phyloP scores from a whole-genome alignment of 92 coral and sea anemone genomes.

The Actinernus sp. region DNA sequence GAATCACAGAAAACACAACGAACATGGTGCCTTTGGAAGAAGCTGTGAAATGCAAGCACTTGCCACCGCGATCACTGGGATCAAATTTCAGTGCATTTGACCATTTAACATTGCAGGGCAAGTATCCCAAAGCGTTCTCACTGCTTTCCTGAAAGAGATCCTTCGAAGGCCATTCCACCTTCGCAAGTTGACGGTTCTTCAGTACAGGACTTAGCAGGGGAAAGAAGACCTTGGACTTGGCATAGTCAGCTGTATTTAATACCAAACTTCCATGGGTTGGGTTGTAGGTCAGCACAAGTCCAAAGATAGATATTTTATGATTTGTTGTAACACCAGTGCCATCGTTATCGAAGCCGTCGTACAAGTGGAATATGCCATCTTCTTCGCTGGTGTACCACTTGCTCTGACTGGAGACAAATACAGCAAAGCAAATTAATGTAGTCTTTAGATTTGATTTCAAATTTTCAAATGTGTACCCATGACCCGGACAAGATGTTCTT shows the following conservation, averaged over 20 bases:
- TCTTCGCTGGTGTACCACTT: slow-evolving; percentile 44
- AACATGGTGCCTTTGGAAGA: slow-evolving; percentile 46
- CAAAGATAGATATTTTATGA: no score
- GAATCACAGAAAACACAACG: no score
- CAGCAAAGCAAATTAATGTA: background rate
- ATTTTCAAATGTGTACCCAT: no score
- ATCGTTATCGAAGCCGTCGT: slow-evolving; percentile 39
- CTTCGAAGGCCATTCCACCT: slow-evolving; percentile 1
- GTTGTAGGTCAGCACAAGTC: no score
- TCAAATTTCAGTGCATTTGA: slow-evolving; percentile 61
- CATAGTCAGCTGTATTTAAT: no score
- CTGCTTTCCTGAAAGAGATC: background rate
- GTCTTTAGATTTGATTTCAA: no score
- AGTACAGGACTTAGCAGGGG: slow-evolving; percentile 6
- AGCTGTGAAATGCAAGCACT: slow-evolving; percentile 59
- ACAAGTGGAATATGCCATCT: slow-evolving; percentile 47
- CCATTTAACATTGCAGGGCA: slow-evolving; percentile 52
- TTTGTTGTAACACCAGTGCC: slow-evolving; percentile 1
- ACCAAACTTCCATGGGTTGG: no score
- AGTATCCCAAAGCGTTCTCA: no score
- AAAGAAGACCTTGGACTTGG: slow-evolving; percentile 11
- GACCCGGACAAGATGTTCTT: no score
- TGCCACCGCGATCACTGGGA: no score
- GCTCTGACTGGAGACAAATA: slow-evolving; percentile 1
- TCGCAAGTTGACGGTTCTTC: slow-evolving; percentile 14